Percentiles rank a stretch among this genome's conserved stretches.
Evolutionary conservation across 1,140 invertebrate genomes (phyloP).

Genomic region (Halotydeus destructor): DNA sequence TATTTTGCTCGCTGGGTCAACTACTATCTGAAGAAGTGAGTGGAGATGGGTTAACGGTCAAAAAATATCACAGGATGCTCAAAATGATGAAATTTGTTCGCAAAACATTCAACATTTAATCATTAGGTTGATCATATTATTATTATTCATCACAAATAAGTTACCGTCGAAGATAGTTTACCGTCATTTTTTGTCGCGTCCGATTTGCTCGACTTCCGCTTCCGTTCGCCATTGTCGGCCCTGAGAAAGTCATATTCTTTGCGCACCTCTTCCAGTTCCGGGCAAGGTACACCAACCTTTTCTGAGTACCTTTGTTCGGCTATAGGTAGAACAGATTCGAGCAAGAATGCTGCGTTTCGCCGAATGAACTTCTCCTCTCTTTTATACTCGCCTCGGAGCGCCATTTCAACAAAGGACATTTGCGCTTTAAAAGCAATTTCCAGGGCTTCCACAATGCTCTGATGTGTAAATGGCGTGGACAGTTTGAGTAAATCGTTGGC

Average conservation of each 20-base stretch:
- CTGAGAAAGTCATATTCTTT: slow-evolving; percentile 3
- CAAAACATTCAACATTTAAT: too few relatives aligned
- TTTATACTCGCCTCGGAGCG: slow-evolving; percentile 34
- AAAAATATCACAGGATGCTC: too few relatives aligned
- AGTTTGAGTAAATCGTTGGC: slow-evolving; percentile 44
- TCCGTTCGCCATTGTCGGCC: too few relatives aligned
- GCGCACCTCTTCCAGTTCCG: neutral
- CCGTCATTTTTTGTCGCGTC: too few relatives aligned
- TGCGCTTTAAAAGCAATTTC: slow-evolving; percentile 41
- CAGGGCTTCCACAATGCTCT: slow-evolving; percentile 38
- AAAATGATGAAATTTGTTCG: too few relatives aligned
- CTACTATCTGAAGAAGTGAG: too few relatives aligned
- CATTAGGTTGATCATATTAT: too few relatives aligned
- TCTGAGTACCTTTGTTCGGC: slow-evolving; percentile 26
- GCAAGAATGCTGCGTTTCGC: slow-evolving; percentile 33
- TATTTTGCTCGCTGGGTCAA: too few relatives aligned
- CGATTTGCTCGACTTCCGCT: too few relatives aligned
- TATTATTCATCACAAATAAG: too few relatives aligned
- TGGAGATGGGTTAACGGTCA: too few relatives aligned
- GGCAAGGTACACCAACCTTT: neutral
- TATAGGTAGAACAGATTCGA: slow-evolving; percentile 29
- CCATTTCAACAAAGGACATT: slow-evolving; percentile 36
- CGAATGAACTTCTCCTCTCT: slow-evolving; percentile 28
- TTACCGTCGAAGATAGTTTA: too few relatives aligned
- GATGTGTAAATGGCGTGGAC: slow-evolving; percentile 37